phyloP scores from a whole-genome alignment of 2,888 invertebrate genomes.

The Brachypterus glaber region DNA sequence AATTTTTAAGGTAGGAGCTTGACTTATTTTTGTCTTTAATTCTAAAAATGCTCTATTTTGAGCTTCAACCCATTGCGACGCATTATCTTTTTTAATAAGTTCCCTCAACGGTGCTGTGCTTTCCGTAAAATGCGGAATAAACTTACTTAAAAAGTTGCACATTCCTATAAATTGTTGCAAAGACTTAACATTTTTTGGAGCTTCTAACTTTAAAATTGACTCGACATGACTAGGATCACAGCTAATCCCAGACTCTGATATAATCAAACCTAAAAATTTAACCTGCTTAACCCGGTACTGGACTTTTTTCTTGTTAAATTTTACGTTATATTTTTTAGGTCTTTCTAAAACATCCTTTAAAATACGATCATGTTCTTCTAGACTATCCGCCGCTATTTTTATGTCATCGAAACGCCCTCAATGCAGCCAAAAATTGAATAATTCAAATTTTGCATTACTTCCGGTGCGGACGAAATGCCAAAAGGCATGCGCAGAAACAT shows the following conservation, averaged over 20 bases:
- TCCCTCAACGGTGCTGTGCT: conserved; percentile 12
- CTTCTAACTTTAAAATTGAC: conserved; percentile 16
- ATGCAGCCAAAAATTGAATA: too few species aligned
- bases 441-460: too few species aligned
- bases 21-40: neutral
- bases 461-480: too few species aligned
- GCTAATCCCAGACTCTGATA: conserved; percentile 16
- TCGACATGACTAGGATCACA: conserved; percentile 19
- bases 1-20: conserved; percentile 4
- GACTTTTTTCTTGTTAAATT: conserved; percentile 23
- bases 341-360: conserved; percentile 19
- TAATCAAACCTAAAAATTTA: conserved; percentile 23
- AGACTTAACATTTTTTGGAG: conserved; percentile 23
- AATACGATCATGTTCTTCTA: conserved; percentile 19
- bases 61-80: conserved; percentile 2
- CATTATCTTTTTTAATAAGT: conserved; percentile 16
- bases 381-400: conserved; percentile 1
- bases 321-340: conserved; percentile 20
- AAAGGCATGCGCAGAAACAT: too few species aligned
- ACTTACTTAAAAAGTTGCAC: conserved; percentile 25
- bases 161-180: conserved; percentile 26
- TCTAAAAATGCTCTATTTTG: conserved; percentile 2
- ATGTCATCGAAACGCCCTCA: conserved; percentile 29
- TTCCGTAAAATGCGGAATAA: too few species aligned
- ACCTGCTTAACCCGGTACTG: conserved; percentile 22